These are phyloP conservation scores for human DNA, from an alignment of 2,113 vertebrate genomes.

Conservation along the genomic window GRCh38 chr22:28028501-28029000, in stretches of 20 bases:
- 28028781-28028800: accelerated
- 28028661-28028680: no score
- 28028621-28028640: neutral
- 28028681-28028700: neutral
- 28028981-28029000: no score
- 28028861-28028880: neutral
- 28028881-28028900: neutral
- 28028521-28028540: neutral
- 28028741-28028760: neutral
- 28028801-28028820: neutral
- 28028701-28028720: accelerated
- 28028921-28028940: neutral
- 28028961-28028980: neutral
- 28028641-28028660: neutral
- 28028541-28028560: accelerated
- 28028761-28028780: neutral
- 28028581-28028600: neutral
- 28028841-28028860: neutral
- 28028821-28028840: neutral
- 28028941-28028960: neutral
- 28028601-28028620: neutral
- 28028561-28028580: accelerated
- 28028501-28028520: neutral
- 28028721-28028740: neutral
- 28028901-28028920: neutral